These are phyloP conservation scores for Eristalis pertinax DNA, from an alignment of 2,888 invertebrate genomes.

Conservation along the genomic window DNA sequence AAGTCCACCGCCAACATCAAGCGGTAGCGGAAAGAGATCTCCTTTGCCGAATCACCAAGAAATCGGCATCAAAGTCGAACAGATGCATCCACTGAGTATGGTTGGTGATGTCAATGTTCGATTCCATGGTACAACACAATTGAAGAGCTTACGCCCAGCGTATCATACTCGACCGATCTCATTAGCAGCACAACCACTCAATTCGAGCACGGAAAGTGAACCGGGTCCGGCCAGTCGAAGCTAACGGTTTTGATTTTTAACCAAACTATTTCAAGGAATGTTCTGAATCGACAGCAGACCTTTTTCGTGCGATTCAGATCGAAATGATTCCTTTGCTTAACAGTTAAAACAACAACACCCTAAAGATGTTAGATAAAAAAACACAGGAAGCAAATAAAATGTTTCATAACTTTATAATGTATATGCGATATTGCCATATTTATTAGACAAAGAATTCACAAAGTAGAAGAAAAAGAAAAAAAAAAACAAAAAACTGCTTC, in stretches of 20 bases:
- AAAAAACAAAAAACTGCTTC: conserved; percentile 24
- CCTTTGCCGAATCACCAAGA: conserved; percentile 76
- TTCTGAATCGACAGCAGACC: conserved; percentile 37
- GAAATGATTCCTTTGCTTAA: conserved; percentile 25
- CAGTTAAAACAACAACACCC: conserved; percentile 26
- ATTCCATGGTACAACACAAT: conserved; percentile 90
- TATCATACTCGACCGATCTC: conserved; percentile 78
- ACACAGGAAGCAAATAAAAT: conserved; percentile 16
- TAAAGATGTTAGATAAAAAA: conserved; percentile 10
- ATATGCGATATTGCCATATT: conserved; percentile 68
- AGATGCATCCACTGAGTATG: conserved; percentile 88
- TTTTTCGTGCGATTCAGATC: background rate
- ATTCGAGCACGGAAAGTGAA: conserved; percentile 50
- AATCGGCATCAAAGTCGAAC: conserved; percentile 64
- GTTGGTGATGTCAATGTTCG: conserved; percentile 89
- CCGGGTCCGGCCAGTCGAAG: conserved; percentile 76
- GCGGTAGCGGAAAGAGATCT: conserved; percentile 73
- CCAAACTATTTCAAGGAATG: conserved; percentile 77
- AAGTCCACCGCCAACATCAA: conserved; percentile 82
- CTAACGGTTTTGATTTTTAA: conserved; percentile 81
- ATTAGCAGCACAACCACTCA: conserved; percentile 59
- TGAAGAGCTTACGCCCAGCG: conserved; percentile 87
- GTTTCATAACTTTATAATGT: conserved; percentile 51
- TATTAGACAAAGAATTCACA: conserved; percentile 50
- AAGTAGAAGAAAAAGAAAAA: conserved; percentile 30